Conservation (phyloP, 2,888 invertebrate species). For the Incurvaria masculella region DNA sequence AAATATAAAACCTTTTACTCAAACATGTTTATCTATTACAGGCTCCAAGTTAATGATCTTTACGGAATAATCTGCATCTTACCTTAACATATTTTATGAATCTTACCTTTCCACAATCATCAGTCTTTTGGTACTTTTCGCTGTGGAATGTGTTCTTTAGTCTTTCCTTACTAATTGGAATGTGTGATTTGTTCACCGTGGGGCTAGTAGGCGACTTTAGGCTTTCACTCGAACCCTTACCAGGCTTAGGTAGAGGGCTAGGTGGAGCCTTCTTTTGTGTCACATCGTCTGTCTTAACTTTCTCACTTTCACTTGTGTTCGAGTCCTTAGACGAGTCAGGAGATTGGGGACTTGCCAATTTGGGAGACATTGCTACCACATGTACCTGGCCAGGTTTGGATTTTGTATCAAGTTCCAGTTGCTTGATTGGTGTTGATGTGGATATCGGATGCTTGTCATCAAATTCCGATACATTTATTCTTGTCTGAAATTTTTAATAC, state of each 20-base stretch:
- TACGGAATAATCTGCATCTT: background rate
- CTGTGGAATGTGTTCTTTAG: slow-evolving; percentile 15
- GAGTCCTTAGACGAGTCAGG: slow-evolving; percentile 4
- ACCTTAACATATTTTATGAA: no score
- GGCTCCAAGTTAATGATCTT: no score
- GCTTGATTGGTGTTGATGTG: slow-evolving; percentile 43
- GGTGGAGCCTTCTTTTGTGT: slow-evolving; percentile 17
- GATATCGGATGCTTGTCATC: slow-evolving; percentile 30
- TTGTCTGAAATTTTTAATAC: no score
- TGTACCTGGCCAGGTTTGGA: slow-evolving; percentile 21
- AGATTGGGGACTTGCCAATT: slow-evolving; percentile 19
- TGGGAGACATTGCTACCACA: slow-evolving; percentile 45
- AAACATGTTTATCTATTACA: no score
- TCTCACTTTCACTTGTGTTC: background rate
- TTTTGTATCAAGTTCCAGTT: slow-evolving; percentile 19
- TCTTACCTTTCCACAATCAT: slow-evolving; percentile 19
- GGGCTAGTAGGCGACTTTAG: slow-evolving; percentile 13
- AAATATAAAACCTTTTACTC: no score
- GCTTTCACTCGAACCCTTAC: background rate
- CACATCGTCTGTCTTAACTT: slow-evolving; percentile 3
- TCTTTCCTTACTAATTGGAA: slow-evolving; percentile 25
- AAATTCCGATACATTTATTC: slow-evolving; percentile 17
- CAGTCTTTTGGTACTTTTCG: slow-evolving; percentile 27
- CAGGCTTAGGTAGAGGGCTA: slow-evolving; percentile 20
- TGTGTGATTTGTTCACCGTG: slow-evolving; percentile 19